A percentile compares a stretch with the other conserved stretches of the same genome.
These are phyloP conservation scores for Habrosyne pyritoides DNA, from an alignment of 2,888 invertebrate species.

Conservation along the genomic window DNA sequence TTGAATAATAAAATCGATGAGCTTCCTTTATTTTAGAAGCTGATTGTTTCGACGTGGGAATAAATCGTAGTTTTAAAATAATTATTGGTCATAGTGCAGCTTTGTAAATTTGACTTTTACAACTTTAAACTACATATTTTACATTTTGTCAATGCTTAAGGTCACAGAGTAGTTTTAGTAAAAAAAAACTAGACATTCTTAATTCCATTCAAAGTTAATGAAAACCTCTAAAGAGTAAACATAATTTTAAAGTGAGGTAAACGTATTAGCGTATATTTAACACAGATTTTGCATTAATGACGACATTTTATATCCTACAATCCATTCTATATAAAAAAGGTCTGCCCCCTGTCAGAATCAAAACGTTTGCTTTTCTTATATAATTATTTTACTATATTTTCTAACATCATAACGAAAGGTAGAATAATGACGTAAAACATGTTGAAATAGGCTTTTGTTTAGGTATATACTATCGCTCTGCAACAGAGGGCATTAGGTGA, in stretches of 20 bases:
- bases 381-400: neutral
- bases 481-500: slow-evolving; percentile 51
- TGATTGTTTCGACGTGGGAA: neutral
- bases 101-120: too few species aligned
- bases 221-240: neutral
- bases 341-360: slow-evolving; percentile 1
- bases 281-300: neutral
- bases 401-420: neutral
- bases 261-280: neutral
- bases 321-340: neutral
- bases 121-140: too few species aligned
- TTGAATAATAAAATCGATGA: too few species aligned
- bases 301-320: neutral
- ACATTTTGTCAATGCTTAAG: neutral
- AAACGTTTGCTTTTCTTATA: neutral
- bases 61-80: neutral
- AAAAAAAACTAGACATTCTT: neutral
- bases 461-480: neutral
- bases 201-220: neutral
- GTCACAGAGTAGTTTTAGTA: neutral
- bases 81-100: neutral
- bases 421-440: neutral
- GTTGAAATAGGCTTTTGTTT: neutral
- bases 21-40: too few species aligned
- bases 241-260: neutral